Evolutionary conservation across 1,140 invertebrate species (phyloP).

Genomic region (Gryllus bimaculatus): DNA sequence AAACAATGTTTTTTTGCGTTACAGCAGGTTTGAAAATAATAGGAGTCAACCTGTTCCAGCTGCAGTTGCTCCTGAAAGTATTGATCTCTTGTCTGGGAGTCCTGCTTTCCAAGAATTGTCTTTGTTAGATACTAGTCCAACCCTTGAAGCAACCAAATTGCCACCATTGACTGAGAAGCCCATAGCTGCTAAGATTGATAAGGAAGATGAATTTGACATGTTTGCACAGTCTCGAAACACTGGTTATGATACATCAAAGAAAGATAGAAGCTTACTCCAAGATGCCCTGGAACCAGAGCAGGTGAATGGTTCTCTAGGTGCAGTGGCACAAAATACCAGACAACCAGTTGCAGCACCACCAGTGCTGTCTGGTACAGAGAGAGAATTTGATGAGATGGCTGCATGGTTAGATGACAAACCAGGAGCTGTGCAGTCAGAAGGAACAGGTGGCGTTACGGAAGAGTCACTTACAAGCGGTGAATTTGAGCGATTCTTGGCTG

Average conservation of each 20-base stretch:
- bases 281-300: conserved; percentile 58
- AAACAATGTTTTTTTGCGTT: conserved; percentile 89
- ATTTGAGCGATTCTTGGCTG: conserved; percentile 85
- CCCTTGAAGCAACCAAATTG: neutral
- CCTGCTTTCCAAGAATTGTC: neutral
- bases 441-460: conserved; percentile 34
- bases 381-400: conserved; percentile 90
- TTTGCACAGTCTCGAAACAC: conserved; percentile 79
- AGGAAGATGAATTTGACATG: conserved; percentile 73
- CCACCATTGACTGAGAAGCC: neutral
- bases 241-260: conserved; percentile 59
- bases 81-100: neutral
- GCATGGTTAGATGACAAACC: conserved; percentile 71
- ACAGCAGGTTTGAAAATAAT: conserved; percentile 69
- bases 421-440: conserved; percentile 34
- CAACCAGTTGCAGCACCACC: conserved; percentile 12
- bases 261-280: conserved; percentile 57
- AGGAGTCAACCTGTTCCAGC: conserved; percentile 25
- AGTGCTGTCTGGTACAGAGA: conserved; percentile 44
- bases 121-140: neutral
- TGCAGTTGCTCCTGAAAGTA: neutral
- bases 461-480: conserved; percentile 79
- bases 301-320: conserved; percentile 38
- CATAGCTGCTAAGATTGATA: conserved; percentile 25
- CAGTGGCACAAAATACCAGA: conserved; percentile 34